Conservation (phyloP, 2,797 vertebrate species). For the Sebastes nivosus region DNA sequence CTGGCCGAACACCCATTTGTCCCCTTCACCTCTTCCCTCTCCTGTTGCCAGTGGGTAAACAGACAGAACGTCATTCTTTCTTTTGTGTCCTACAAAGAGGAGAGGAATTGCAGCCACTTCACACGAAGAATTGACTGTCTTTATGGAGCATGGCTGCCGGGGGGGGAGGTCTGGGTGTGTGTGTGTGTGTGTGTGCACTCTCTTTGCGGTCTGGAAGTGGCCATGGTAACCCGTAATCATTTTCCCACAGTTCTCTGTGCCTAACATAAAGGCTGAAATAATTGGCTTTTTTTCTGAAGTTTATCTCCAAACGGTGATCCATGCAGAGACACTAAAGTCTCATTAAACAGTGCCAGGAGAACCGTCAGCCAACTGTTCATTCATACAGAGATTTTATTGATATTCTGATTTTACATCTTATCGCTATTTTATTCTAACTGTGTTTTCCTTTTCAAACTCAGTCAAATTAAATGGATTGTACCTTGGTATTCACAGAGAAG, state of each 20-base stretch:
- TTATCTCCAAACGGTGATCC: slow-evolving; percentile 49
- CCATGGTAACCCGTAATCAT: slow-evolving; percentile 76
- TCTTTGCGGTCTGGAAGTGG: slow-evolving; percentile 48
- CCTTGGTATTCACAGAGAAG: not conserved
- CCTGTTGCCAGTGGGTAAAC: slow-evolving; percentile 51
- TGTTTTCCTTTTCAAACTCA: not conserved
- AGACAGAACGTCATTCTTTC: slow-evolving; percentile 53
- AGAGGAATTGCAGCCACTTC: slow-evolving; percentile 67
- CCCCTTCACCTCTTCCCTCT: slow-evolving; percentile 36
- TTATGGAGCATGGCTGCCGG: slow-evolving; percentile 59
- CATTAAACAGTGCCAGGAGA: slow-evolving; percentile 37
- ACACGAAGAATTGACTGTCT: slow-evolving; percentile 67
- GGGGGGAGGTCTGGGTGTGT: slow-evolving; percentile 23
- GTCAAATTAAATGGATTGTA: not conserved
- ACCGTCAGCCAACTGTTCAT: slow-evolving; percentile 14
- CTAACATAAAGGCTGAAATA: slow-evolving; percentile 64
- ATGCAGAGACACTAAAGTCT: slow-evolving; percentile 36
- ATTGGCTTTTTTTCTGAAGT: slow-evolving; percentile 63
- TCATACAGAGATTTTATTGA: slow-evolving; percentile 16
- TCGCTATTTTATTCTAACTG: not conserved
- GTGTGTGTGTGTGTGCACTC: not conserved
- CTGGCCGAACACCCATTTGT: slow-evolving; percentile 39
- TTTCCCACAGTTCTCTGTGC: slow-evolving; percentile 68
- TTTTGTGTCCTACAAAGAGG: slow-evolving; percentile 57
- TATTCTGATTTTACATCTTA: slow-evolving; percentile 20